These are phyloP conservation scores for Toxotes chatareus DNA, from an alignment of 2,113 vertebrate genomes.

Conservation along the genomic window DNA sequence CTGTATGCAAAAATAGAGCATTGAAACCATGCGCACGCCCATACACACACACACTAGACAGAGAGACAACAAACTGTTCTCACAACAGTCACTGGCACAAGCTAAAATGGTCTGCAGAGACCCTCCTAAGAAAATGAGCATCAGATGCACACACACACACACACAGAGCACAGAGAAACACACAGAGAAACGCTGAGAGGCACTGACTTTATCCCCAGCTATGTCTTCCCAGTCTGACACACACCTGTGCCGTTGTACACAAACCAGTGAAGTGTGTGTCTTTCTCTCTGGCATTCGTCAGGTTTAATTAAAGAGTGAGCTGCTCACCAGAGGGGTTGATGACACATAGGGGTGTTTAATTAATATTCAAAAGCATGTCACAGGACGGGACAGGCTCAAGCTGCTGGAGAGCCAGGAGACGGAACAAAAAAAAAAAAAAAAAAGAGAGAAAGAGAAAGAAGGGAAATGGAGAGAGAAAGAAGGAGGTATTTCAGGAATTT, in stretches of 20 bases:
- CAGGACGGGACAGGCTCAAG: conserved; percentile 14
- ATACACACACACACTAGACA: not conserved
- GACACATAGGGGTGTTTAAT: conserved; percentile 70
- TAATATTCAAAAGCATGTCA: conserved; percentile 61
- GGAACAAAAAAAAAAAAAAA: not conserved
- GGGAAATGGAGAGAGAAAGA: not conserved
- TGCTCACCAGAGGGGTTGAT: conserved; percentile 66
- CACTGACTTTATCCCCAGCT: conserved; percentile 21
- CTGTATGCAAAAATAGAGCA: not conserved
- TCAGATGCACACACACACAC: not conserved
- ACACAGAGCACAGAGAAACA: too few relatives aligned
- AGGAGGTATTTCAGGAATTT: not conserved
- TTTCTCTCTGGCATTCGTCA: conserved; percentile 53
- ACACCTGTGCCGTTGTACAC: conserved; percentile 51
- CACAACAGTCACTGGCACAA: conserved; percentile 4
- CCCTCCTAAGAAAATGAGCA: not conserved
- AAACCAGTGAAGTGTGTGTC: conserved; percentile 41
- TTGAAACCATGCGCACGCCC: not conserved
- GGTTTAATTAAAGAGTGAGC: conserved; percentile 72
- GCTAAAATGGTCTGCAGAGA: conserved; percentile 19
- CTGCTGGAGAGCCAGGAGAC: conserved; percentile 27
- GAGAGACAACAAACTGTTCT: conserved; percentile 27
- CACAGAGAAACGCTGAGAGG: conserved; percentile 1
- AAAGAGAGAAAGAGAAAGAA: not conserved
- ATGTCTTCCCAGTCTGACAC: conserved; percentile 29